Percentiles rank a stretch among this genome's conserved stretches.
These are phyloP conservation scores for Rallus crepitans DNA, from an alignment of 2,797 vertebrate genomes.

Conservation along the genomic window DNA sequence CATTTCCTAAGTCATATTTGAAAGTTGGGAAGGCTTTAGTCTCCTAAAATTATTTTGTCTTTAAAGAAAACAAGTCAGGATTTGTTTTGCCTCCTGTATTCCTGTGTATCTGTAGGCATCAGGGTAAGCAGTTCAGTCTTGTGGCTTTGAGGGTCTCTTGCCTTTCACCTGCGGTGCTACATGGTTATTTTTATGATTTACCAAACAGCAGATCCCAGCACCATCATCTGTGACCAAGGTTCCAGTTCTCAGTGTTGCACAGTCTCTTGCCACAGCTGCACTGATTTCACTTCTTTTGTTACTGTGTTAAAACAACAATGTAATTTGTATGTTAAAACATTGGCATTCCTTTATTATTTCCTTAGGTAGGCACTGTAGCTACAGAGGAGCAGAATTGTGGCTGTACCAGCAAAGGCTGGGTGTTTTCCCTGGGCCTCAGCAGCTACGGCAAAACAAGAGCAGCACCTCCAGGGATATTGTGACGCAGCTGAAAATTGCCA, in stretches of 20 bases:
- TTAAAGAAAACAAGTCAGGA: neutral
- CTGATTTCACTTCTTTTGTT: neutral
- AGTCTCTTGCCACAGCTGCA: neutral
- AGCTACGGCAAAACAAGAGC: neutral
- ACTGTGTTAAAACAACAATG: neutral
- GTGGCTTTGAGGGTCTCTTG: accelerated
- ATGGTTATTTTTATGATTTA: neutral
- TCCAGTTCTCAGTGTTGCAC: neutral
- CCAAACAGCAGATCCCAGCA: neutral
- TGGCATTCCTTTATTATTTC: neutral
- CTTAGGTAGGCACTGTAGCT: neutral
- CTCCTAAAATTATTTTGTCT: neutral
- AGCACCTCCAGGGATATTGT: neutral
- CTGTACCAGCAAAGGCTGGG: neutral
- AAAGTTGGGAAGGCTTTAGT: neutral
- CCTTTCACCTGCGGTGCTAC: neutral
- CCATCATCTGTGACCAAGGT: neutral
- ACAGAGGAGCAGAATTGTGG: accelerated
- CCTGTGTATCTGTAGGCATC: neutral
- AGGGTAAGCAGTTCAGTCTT: neutral
- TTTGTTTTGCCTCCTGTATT: neutral
- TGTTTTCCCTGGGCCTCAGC: neutral
- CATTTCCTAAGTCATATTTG: neutral
- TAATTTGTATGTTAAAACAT: neutral
- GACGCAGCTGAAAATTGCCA: neutral